phyloP scores from a whole-genome alignment of 2,888 invertebrate genomes.

The Pachymerium ferrugineum region DNA sequence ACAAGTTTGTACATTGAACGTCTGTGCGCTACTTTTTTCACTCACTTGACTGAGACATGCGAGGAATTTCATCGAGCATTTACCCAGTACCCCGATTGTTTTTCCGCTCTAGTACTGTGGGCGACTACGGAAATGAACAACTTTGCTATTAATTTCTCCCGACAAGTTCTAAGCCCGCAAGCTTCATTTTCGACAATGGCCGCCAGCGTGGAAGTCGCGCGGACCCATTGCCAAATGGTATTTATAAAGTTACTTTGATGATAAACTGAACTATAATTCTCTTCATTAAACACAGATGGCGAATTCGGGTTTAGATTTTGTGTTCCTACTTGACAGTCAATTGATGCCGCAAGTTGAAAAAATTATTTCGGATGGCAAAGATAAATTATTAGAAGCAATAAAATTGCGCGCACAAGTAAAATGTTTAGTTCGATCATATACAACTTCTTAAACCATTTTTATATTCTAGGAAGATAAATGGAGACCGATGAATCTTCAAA shows the following conservation, averaged over 20 bases:
- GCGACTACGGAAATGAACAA: constrained; percentile 56
- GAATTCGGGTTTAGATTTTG: constrained; percentile 75
- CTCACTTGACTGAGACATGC: constrained; percentile 68
- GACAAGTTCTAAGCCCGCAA: constrained; percentile 79
- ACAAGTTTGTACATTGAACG: constrained; percentile 72
- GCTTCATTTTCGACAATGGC: constrained; percentile 75
- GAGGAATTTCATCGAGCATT: constrained; percentile 75
- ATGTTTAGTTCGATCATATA: background rate
- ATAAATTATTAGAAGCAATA: constrained; percentile 75
- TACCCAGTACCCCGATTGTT: constrained; percentile 66
- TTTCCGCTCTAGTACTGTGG: constrained; percentile 66
- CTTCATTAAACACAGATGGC: constrained; percentile 48
- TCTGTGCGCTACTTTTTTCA: constrained; percentile 76
- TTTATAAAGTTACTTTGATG: too few relatives aligned
- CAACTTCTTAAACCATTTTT: background rate
- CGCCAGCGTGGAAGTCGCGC: constrained; percentile 61
- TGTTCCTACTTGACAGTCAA: constrained; percentile 82
- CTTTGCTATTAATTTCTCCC: constrained; percentile 49
- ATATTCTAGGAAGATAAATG: constrained; percentile 68
- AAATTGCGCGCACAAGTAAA: constrained; percentile 56
- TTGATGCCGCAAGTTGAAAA: constrained; percentile 69
- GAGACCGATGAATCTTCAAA: constrained; percentile 71
- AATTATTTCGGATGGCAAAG: constrained; percentile 69
- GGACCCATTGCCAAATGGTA: background rate
- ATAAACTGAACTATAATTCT: background rate